Evolutionary conservation across 2,888 invertebrate species (phyloP).

Genomic region (Acrobasis consociella): DNA sequence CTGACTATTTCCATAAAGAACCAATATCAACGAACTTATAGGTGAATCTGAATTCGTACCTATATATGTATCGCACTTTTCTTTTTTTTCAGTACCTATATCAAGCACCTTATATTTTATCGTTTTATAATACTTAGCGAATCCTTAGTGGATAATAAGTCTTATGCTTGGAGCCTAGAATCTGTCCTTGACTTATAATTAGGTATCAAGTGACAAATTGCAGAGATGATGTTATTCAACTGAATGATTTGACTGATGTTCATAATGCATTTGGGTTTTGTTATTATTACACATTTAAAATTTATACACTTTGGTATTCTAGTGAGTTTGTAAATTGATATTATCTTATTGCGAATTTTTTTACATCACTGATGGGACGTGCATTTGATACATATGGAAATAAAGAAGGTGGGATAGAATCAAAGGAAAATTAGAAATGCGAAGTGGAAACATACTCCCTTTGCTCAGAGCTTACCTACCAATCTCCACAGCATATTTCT

Average conservation of each 20-base stretch:
- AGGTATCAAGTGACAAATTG: constrained; percentile 8
- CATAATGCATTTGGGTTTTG: not conserved
- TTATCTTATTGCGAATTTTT: not conserved
- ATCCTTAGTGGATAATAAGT: not conserved
- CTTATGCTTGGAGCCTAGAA: not conserved
- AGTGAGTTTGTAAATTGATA: not conserved
- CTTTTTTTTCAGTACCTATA: not conserved
- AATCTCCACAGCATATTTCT: too few species aligned
- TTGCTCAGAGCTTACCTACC: too few species aligned
- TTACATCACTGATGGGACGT: too few species aligned
- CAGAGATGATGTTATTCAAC: constrained; percentile 11
- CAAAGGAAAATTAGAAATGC: too few species aligned
- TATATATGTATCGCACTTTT: too few species aligned
- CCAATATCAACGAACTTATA: too few species aligned
- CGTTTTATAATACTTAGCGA: not conserved
- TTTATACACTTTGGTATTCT: not conserved
- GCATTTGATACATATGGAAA: too few species aligned
- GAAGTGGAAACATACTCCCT: too few species aligned
- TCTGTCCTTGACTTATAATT: constrained; percentile 10
- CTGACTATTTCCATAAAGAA: too few species aligned
- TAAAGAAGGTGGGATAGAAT: too few species aligned
- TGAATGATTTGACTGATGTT: constrained; percentile 12
- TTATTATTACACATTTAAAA: too few species aligned
- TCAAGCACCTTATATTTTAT: not conserved
- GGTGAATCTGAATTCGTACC: too few species aligned